Conservation (phyloP, 2,113 vertebrate genomes). For the Sturnus vulgaris region DNA sequence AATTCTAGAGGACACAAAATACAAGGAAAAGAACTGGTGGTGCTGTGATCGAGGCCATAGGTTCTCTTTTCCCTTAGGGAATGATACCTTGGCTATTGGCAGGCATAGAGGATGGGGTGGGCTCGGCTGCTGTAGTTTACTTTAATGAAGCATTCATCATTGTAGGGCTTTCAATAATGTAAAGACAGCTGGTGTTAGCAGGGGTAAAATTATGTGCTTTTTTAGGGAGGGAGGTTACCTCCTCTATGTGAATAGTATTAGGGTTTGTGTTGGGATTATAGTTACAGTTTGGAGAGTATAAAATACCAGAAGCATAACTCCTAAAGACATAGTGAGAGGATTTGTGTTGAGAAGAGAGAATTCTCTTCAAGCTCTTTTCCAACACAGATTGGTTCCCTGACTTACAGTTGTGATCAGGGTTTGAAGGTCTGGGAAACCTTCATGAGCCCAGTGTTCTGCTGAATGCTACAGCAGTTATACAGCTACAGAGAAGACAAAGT, state of each 20-base stretch:
- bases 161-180: neutral
- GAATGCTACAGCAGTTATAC: neutral
- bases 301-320: neutral
- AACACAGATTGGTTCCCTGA: neutral
- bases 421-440: neutral
- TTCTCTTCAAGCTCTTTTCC: neutral
- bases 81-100: neutral
- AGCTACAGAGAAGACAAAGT: neutral
- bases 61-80: neutral
- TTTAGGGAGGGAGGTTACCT: neutral
- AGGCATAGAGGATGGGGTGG: neutral
- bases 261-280: neutral
- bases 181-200: neutral
- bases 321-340: neutral
- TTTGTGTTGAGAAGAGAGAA: neutral
- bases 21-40: neutral
- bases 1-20: neutral
- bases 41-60: neutral
- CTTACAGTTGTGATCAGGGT: neutral
- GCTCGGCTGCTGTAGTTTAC: neutral
- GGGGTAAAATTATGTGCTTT: neutral
- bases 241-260: neutral
- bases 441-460: neutral
- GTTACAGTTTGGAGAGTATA: neutral
- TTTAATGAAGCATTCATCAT: neutral